Percentiles rank a stretch among this genome's conserved stretches.
Conservation (phyloP, 2,888 invertebrate genomes). For the Aspidiotus rigidus region DNA sequence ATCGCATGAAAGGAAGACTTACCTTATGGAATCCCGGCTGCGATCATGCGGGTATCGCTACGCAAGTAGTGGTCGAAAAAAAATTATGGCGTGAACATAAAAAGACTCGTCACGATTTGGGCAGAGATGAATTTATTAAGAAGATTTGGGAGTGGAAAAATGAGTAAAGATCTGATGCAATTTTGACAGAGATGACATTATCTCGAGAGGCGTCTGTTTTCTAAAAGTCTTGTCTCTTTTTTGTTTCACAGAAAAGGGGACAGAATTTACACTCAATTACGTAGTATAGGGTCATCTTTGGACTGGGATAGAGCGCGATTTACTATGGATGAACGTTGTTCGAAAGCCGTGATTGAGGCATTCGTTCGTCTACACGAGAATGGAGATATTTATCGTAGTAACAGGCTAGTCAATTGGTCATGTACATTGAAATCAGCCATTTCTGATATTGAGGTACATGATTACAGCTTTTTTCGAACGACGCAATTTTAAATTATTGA, state of each 20-base stretch:
- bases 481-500: neutral
- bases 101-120: slow-evolving; percentile 84
- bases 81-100: slow-evolving; percentile 80
- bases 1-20: slow-evolving; percentile 86
- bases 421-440: slow-evolving; percentile 93
- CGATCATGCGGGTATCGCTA: slow-evolving; percentile 99
- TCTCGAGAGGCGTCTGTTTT: neutral
- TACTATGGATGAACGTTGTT: slow-evolving; percentile 89
- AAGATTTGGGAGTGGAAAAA: slow-evolving; percentile 95
- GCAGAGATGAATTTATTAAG: slow-evolving; percentile 83
- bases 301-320: slow-evolving; percentile 93
- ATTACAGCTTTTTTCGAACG: neutral
- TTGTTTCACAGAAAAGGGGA: slow-evolving; percentile 54
- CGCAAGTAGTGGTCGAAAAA: slow-evolving; percentile 97
- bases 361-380: slow-evolving; percentile 82
- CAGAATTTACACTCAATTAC: slow-evolving; percentile 72
- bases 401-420: slow-evolving; percentile 96
- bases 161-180: slow-evolving; percentile 48
- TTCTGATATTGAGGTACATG: slow-evolving; percentile 84
- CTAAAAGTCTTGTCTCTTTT: neutral
- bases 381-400: slow-evolving; percentile 84
- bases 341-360: slow-evolving; percentile 83
- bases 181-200: neutral
- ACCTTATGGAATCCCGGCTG: slow-evolving; percentile 96
- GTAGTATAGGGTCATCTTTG: slow-evolving; percentile 77